Evolutionary conservation across 2,888 invertebrate species (phyloP).

Genomic region (Masnerella sp.): DNA sequence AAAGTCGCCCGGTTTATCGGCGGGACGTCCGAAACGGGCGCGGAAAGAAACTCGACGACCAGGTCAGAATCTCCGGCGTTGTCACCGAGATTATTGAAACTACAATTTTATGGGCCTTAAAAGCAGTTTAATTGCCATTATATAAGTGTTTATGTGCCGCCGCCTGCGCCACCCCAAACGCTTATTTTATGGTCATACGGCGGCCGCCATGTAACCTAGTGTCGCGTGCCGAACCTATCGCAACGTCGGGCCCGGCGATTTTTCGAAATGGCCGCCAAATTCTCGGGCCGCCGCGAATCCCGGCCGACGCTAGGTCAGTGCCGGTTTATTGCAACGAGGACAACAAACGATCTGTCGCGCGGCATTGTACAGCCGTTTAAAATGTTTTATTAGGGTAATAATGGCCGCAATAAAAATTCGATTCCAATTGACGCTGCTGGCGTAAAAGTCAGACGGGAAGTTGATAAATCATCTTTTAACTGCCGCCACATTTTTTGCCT

Average conservation of each 20-base stretch:
- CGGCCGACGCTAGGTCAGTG: conserved; percentile 36
- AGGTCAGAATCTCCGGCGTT: conserved; percentile 75
- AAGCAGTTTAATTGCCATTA: conserved; percentile 78
- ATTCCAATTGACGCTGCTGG: conserved; percentile 37
- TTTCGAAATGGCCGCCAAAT: conserved; percentile 34
- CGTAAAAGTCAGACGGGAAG: conserved; percentile 29
- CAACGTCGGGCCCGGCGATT: conserved; percentile 62
- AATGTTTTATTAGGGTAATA: conserved; percentile 51
- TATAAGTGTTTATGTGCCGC: conserved; percentile 78
- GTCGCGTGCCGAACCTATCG: conserved; percentile 77
- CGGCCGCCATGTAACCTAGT: conserved; percentile 72
- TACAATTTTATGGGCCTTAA: conserved; percentile 78
- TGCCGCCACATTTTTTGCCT: background rate
- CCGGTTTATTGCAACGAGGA: conserved; percentile 35
- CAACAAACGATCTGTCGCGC: conserved; percentile 38
- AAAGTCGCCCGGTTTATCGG: conserved; percentile 53
- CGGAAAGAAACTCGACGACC: conserved; percentile 61
- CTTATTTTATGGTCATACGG: conserved; percentile 78
- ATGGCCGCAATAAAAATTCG: conserved; percentile 46
- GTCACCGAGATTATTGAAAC: conserved; percentile 78
- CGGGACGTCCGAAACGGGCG: conserved; percentile 56
- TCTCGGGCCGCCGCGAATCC: background rate
- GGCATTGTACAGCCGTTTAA: conserved; percentile 31
- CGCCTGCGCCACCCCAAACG: conserved; percentile 76
- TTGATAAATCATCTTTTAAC: conserved; percentile 42